Conservation (phyloP, 2,113 vertebrate species). For the Oncorhynchus masou region DNA sequence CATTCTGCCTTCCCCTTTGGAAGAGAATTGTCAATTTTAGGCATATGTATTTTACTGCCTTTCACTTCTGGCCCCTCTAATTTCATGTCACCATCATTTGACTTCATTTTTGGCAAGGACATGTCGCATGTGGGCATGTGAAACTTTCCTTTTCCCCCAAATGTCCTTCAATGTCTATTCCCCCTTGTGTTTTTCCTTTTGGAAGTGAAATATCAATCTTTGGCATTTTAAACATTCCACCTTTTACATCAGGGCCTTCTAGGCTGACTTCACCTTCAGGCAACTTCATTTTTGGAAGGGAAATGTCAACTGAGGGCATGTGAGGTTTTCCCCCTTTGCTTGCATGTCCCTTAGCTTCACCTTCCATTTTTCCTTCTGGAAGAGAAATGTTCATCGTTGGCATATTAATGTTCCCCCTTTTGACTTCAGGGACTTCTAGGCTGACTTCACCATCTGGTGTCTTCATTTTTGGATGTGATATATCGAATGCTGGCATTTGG, state of each 20-base stretch:
- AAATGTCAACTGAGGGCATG: conserved; percentile 45
- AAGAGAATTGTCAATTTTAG: conserved; percentile 49
- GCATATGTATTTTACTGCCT: conserved; percentile 27
- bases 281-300: conserved; percentile 47
- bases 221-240: conserved; percentile 28
- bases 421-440: conserved; percentile 22
- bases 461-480: conserved; percentile 51
- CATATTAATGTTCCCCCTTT: conserved; percentile 36
- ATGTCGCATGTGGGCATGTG: conserved; percentile 62
- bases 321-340: conserved; percentile 33
- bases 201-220: conserved; percentile 48
- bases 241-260: conserved; percentile 25
- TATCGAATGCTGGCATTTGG: conserved; percentile 38
- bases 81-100: conserved; percentile 1
- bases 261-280: conserved; percentile 34
- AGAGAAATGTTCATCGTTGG: conserved; percentile 28
- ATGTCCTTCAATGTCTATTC: conserved; percentile 14
- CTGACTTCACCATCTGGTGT: conserved; percentile 10
- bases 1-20: conserved; percentile 45
- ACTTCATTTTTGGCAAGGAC: conserved; percentile 58
- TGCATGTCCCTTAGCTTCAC: conserved; percentile 17
- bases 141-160: conserved; percentile 49
- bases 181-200: conserved; percentile 22
- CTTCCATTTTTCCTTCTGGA: conserved; percentile 5
- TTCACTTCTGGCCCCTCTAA: not conserved